Conservation (phyloP, 1,140 invertebrate species). For the Trichonephila clavipes region DNA sequence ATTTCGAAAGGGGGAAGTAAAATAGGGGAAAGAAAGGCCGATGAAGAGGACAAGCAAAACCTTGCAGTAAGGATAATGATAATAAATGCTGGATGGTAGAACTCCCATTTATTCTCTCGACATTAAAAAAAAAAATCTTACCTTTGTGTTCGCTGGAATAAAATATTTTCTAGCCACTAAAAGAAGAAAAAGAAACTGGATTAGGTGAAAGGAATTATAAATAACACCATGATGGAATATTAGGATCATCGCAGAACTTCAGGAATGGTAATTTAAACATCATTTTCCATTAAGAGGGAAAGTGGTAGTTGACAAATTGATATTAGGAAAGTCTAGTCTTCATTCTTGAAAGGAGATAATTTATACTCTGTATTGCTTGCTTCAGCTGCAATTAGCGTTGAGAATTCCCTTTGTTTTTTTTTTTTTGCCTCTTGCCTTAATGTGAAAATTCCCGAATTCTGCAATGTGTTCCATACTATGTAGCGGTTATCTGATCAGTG, state of each 20-base stretch:
- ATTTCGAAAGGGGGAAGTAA: background rate
- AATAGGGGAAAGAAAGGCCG: no score
- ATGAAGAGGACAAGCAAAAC: background rate
- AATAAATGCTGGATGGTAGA: background rate
- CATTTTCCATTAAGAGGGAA: slow-evolving; percentile 24
- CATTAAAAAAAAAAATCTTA: background rate
- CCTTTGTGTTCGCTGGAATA: background rate
- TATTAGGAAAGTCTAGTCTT: background rate
- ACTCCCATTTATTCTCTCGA: background rate
- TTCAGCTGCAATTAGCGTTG: slow-evolving; percentile 14
- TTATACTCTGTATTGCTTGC: background rate
- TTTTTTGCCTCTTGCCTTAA: background rate
- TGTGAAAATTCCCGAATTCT: background rate
- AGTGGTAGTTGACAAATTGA: background rate
- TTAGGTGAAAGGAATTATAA: slow-evolving; percentile 23
- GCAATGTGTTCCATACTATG: background rate
- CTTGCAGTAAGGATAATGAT: background rate
- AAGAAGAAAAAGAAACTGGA: background rate
- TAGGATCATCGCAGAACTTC: background rate
- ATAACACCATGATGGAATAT: background rate
- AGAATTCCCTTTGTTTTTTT: background rate
- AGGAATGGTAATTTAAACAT: slow-evolving; percentile 19
- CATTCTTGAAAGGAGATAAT: background rate
- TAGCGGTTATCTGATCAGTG: background rate
- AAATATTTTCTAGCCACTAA: background rate